phyloP scores from a whole-genome alignment of 2,888 invertebrate species.

The Galerucella nymphaeae region DNA sequence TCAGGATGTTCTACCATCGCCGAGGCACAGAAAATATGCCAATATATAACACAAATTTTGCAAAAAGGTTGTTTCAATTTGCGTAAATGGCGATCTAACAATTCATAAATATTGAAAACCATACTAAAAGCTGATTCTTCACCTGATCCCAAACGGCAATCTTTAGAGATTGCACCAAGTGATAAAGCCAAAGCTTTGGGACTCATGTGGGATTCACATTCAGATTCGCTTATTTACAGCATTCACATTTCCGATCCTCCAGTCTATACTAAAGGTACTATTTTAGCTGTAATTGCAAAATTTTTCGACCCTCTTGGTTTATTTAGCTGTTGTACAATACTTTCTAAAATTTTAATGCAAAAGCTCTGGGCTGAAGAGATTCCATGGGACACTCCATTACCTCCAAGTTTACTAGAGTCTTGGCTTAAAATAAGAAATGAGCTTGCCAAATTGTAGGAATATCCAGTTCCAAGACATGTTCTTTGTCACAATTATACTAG shows the following conservation, averaged over 20 bases:
- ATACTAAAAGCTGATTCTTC: neutral
- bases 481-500: neutral
- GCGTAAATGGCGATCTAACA: neutral
- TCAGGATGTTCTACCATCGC: neutral
- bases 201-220: conserved; percentile 12
- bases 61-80: neutral
- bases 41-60: neutral
- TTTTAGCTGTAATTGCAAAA: conserved; percentile 14
- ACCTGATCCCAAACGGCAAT: neutral
- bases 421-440: conserved; percentile 11
- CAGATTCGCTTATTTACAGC: neutral
- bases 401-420: neutral
- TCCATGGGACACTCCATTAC: neutral
- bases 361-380: neutral
- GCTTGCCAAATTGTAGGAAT: conserved; percentile 7
- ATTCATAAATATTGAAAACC: neutral
- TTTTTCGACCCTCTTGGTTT: conserved; percentile 20
- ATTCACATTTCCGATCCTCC: neutral
- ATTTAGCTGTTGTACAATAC: conserved; percentile 2
- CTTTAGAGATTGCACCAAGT: neutral
- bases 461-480: conserved; percentile 9
- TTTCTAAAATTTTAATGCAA: conserved; percentile 9
- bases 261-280: neutral
- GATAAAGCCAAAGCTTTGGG: conserved; percentile 16
- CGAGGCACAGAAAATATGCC: neutral